Evolutionary conservation across 1,140 invertebrate species (phyloP), one percentile per base, ranked within the genome.

Genomic region (Atopsyche davidsoni): DNA sequence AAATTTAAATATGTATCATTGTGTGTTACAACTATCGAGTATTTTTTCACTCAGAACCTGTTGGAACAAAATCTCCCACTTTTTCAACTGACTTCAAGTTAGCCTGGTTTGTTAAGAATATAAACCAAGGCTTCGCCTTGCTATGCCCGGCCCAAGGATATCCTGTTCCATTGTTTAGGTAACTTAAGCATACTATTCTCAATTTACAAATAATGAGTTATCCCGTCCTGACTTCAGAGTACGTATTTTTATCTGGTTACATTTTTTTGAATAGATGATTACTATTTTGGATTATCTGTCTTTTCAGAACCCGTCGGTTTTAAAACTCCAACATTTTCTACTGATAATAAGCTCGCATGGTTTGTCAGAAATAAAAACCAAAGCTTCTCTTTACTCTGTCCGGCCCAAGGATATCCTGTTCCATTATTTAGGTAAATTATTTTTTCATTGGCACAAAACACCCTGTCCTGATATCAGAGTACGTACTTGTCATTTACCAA

Each of bases 401-500:
- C 67, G 34, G 71, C 70, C 51, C 69, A 85, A 68, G 81, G 76
- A 21, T 83, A 75, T 66, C 80, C 81, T 42, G 65, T 75, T 55
- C 79, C 78, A 38, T 53, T 69, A 35, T 75, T 77, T 72, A 80
- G 78, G 79, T 81, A 77, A 56, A 23, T 21, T 11, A 11, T 43
- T 16, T 14, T 18, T n/a, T 42, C 7, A 21, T 42, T 60, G 65
- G 55, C 58, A 64, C 53, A 65, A 71, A 61, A 69, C 77, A 63
- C 77, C 75, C 62, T 84, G 77, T 69, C 80, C 79, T 59, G 82
- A 78, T 28, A 76, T n/a, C n/a, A n/a, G n/a, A n/a, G n/a, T n/a
- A n/a, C n/a, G n/a, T n/a, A n/a, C n/a, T n/a, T n/a, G n/a, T 81
- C 72, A 81, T 79, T 55, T 83, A 76, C 69, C 82, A 83, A 19